Percentiles rank a stretch among this genome's conserved stretches.
Evolutionary conservation across 1,140 invertebrate genomes (phyloP).

Genomic region (Ostrea edulis): DNA sequence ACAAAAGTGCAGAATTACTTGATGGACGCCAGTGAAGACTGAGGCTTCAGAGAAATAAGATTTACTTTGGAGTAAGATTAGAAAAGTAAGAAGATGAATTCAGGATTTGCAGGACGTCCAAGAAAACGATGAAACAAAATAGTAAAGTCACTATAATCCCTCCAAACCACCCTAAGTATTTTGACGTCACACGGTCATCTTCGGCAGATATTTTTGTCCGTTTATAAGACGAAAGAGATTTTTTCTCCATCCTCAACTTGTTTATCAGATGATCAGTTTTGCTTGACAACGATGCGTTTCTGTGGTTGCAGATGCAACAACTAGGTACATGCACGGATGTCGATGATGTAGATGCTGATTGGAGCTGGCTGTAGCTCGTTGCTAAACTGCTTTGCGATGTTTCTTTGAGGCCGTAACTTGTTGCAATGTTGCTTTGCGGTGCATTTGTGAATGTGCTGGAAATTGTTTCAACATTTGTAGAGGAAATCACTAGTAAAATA

Average conservation of each 20-base stretch:
- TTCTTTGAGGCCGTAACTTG: too few species aligned
- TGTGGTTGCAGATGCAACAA: neutral
- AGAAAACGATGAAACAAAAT: neutral
- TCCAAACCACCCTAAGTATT: neutral
- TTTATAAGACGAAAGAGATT: neutral
- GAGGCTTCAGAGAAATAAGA: too few species aligned
- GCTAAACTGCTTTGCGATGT: too few species aligned
- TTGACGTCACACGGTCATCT: neutral
- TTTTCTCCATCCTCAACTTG: neutral
- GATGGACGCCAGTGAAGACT: too few species aligned
- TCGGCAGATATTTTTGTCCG: slow-evolving; percentile 6
- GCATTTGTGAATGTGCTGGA: neutral
- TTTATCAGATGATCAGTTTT: neutral
- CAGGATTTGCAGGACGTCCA: neutral
- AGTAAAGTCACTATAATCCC: neutral
- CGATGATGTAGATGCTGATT: neutral
- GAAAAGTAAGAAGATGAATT: neutral
- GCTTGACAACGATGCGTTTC: neutral
- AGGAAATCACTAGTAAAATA: neutral
- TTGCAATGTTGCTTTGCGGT: too few species aligned
- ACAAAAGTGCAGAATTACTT: too few species aligned
- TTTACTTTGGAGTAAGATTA: too few species aligned
- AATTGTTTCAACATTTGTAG: neutral
- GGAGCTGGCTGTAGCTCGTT: neutral
- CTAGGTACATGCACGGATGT: neutral